Evolutionary conservation across 2,888 invertebrate genomes (phyloP), one percentile per base, ranked within the genome.

Genomic region (Eupithecia exiguata): DNA sequence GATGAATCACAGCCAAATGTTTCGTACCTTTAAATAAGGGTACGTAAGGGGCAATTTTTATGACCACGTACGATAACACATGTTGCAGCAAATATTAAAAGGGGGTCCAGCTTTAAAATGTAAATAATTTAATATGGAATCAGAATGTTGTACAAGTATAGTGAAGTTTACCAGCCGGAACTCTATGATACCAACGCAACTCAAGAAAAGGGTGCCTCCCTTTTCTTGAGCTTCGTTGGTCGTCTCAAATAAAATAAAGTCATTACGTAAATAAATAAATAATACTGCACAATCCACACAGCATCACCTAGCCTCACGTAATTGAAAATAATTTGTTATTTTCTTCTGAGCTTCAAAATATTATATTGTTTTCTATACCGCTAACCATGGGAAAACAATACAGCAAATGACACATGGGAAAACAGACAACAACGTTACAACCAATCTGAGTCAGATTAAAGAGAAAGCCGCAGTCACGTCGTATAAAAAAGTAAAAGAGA

Each of bases 1-100:
- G 69, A 58, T 69, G 69, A 74, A 69, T 68, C 71, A 74, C 69
- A 67, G 36, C 58, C 61, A 71, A n/a, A 71, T 66, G 61, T 49
- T 18, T n/a, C 14, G 21, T 43, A 74, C 74, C 66, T 70, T 61
- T 62, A 18, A 25, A n/a, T 30, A n/a, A 71, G 36, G 67, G 68
- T 62, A 18, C 18, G 30, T 30, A n/a, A 71, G 36, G 67, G 68
- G 68, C 68, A 21, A 62, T n/a, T 43, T 40, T 62, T 58, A 62
- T 46, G 10, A 43, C 36, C 77, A 77, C 4, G 30, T n/a, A n/a
- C n/a, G 74, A 5, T 35, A 36, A 36, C 65, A 65, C 5, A 65
- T 65, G 35, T 65, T 65, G 12, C 18, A 38, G 0, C 5, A 2
- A 21, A 21, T 21, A 21, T 53, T 7, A 1, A 53, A 49, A 49